Base-by-base conservation (phyloP, 2,888 invertebrate genomes). In the Aphodius sticticus region DNA sequence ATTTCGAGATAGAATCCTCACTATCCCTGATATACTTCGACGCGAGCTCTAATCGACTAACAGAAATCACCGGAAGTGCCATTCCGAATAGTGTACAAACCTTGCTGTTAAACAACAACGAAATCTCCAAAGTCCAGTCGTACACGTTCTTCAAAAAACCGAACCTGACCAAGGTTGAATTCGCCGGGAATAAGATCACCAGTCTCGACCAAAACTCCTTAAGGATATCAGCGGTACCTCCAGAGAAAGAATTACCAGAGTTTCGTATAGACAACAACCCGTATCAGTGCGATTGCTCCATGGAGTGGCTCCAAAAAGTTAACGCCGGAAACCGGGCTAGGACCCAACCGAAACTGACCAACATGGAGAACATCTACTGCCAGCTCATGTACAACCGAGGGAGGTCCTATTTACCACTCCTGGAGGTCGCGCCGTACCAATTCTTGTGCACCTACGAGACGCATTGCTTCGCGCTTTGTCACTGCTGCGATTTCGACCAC, bases 401-500 rank as follows among this genome's bases (percentile, higher is more conserved):
- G 82, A 93, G 93, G 83, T 91, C 93, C 69, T 93, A 93, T 87
- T 93, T 96, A 75, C 94, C 95, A 69, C 89, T 96, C 82, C 93
- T 95, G 80, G 95, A 95, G 89, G 95, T 95, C 15, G 93, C 94
- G 12, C 93, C 95, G 70, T 94, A 95, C 86, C 95, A 96, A 89
- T 96, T 96, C 89, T 91, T 96, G 84, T 96, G 96, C 89, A 94
- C 94, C 87, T 96, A 96, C 88, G 94, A 95, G 82, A 93, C 94
- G 82, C 95, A 96, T 86, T 97, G 97, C 89, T 96, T 96, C 88
- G 95, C 96, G 6, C 89, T 95, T 82, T 97, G 97, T 87, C 95
- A 96, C 86, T 97, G 97, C 87, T 97, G 97, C 89, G 96, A 96
- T 88, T 97, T 96, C 87, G 96, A 96, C 86, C 96, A 96, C 69